Evolutionary conservation across 2,113 vertebrate genomes (phyloP).

Genomic region (Pelusios castaneus): DNA sequence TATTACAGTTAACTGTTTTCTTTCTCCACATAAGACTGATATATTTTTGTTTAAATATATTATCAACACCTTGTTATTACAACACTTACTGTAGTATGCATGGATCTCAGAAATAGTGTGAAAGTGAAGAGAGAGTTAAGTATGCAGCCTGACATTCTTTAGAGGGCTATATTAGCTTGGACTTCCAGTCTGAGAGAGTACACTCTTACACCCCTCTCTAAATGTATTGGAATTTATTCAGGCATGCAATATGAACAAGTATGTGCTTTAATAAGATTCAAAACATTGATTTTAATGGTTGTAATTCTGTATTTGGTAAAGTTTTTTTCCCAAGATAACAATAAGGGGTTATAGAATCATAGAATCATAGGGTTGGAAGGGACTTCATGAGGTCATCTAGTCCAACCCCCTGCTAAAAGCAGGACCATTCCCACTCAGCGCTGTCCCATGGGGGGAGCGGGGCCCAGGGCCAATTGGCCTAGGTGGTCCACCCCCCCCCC

Average conservation of each 20-base stretch:
- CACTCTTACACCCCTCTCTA: neutral
- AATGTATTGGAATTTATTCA: neutral
- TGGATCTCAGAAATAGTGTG: constrained; percentile 41
- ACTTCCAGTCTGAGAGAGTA: neutral
- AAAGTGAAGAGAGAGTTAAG: constrained; percentile 43
- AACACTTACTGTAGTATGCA: neutral
- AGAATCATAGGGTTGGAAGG: too few relatives aligned
- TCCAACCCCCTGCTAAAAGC: too few relatives aligned
- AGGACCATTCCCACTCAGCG: too few relatives aligned
- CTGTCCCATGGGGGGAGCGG: too few relatives aligned
- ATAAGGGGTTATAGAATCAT: too few relatives aligned
- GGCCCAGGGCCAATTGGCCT: too few relatives aligned
- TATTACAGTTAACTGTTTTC: neutral
- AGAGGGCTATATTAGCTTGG: constrained; percentile 16
- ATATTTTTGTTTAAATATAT: constrained; percentile 41
- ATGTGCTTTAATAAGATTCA: neutral
- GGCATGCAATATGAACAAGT: neutral
- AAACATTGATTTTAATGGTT: neutral
- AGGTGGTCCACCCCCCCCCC: too few relatives aligned
- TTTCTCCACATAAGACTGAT: neutral
- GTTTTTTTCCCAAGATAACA: neutral
- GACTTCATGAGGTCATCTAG: too few relatives aligned
- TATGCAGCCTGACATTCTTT: constrained; percentile 41
- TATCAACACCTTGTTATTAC: constrained; percentile 45
- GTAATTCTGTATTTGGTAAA: neutral